phyloP scores from a whole-genome alignment of 2,797 vertebrate genomes.

The Alectoris magna region DNA sequence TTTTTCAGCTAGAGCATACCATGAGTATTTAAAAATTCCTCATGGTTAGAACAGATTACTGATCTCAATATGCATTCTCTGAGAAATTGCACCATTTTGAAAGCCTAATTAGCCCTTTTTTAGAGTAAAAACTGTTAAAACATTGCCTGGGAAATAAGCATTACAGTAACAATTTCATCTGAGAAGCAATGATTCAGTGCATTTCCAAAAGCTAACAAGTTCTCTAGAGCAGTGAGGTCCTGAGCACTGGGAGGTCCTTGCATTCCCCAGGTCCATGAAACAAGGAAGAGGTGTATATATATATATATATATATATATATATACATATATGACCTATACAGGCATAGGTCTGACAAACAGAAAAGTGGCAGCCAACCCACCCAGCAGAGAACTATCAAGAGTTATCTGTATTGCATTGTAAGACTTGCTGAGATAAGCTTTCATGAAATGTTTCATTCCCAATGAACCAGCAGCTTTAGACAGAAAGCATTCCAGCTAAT shows the following conservation, averaged over 20 bases:
- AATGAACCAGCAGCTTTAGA: conserved; percentile 55
- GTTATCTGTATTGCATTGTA: conserved; percentile 48
- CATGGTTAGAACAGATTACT: not conserved
- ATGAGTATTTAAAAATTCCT: not conserved
- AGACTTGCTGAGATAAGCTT: conserved; percentile 46
- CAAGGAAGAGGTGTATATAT: not conserved
- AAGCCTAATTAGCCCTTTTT: not conserved
- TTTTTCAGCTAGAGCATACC: not conserved
- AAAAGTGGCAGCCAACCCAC: conserved; percentile 9
- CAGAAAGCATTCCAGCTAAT: conserved; percentile 43
- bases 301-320: too few relatives aligned
- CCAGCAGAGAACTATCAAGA: not conserved
- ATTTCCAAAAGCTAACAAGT: not conserved
- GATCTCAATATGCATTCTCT: not conserved
- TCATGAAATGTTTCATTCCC: conserved; percentile 48
- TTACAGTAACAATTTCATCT: not conserved
- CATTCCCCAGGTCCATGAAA: not conserved
- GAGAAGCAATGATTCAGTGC: not conserved
- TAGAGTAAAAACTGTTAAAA: not conserved
- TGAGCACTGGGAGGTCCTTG: not conserved
- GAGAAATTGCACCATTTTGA: not conserved
- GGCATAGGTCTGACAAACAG: not conserved
- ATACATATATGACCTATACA: not conserved
- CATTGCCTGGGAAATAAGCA: not conserved
- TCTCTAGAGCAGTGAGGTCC: not conserved